Evolutionary conservation across 2,797 vertebrate species (phyloP), one percentile per base, ranked within the genome.

Genomic region (Enteromius viviparus): DNA sequence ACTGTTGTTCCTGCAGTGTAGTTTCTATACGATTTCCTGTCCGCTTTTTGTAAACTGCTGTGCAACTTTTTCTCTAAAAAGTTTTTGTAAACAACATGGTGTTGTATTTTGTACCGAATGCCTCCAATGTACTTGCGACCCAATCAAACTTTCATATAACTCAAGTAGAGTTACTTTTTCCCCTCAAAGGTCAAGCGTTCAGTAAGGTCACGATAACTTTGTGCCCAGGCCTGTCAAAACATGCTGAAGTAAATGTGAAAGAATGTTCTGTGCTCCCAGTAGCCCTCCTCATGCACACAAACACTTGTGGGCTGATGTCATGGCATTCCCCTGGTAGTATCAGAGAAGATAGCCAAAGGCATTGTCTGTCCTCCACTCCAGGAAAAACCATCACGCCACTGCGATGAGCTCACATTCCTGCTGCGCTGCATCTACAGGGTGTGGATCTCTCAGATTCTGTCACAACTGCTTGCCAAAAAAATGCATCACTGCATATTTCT

Each of bases 211-310:
- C 4, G 23, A 58, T 75, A 82, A 42, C 34, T 66, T 29, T 3
- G 69, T 68, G 37, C 23, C 74, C 72, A 34, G 85, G 90, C 91
- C 76, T 90, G 92, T 83, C 64, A 81, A 76, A 85, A 91, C 90
- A 86, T 7, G 85, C 66, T 87, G 17, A 55, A 26, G 11, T 88
- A 85, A 72, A 80, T 76, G 66, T 82, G 34, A 84, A 90, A 89
- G 87, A 85, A 89, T 82, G 85, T 87, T 89, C 80, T 58, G 37
- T 34, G 45, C 65, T 62, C 77, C 80, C 53, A 55, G 60, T 78
- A 80, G 71, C 78, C 77, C 45, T 78, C 42, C 70, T 80, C 70
- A 26, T 72, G 84, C 58, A 71, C 77, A 84, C 58, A 66, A 85
- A 87, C 79, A 89, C 75, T 82, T 87, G 71, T 49, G 21, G 64